Evolutionary conservation across 2,888 invertebrate genomes (phyloP).

Genomic region (Scaptomyza flava): DNA sequence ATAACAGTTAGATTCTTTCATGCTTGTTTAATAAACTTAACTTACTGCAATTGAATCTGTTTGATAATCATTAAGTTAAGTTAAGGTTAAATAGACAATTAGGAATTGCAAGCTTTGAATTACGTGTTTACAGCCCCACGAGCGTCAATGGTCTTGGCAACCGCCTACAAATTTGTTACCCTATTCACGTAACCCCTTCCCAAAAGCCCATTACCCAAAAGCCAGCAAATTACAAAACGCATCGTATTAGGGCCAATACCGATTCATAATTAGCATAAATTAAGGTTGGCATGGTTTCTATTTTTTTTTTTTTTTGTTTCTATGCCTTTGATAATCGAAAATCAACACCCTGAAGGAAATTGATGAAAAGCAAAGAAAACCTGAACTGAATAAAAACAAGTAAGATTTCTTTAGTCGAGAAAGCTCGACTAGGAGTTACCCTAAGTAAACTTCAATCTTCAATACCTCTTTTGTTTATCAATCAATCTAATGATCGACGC

Average conservation of each 20-base stretch:
- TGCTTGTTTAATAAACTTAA: too few relatives aligned
- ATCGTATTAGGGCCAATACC: constrained; percentile 48
- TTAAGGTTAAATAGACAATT: constrained; percentile 7
- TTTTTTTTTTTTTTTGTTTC: not conserved
- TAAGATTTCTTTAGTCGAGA: too few relatives aligned
- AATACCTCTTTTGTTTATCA: too few relatives aligned
- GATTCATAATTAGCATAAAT: constrained; percentile 60
- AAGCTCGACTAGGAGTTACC: too few relatives aligned
- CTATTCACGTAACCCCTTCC: constrained; percentile 28
- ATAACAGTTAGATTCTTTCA: too few relatives aligned
- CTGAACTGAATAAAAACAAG: too few relatives aligned
- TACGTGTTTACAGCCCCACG: constrained; percentile 12
- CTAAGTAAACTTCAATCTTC: too few relatives aligned
- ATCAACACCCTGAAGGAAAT: constrained; percentile 5
- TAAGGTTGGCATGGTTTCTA: constrained; percentile 13
- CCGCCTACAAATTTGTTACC: constrained; percentile 20
- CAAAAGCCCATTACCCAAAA: constrained; percentile 23
- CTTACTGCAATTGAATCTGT: not conserved
- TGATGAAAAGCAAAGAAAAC: constrained; percentile 16
- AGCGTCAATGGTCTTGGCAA: constrained; percentile 36
- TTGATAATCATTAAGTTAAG: not conserved
- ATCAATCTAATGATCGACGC: too few relatives aligned
- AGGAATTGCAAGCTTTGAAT: constrained; percentile 22
- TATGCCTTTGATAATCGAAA: constrained; percentile 41
- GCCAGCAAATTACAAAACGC: constrained; percentile 15